Evolutionary conservation across 2,888 invertebrate species (phyloP).

Genomic region (Lordiphosa fenestrarum): DNA sequence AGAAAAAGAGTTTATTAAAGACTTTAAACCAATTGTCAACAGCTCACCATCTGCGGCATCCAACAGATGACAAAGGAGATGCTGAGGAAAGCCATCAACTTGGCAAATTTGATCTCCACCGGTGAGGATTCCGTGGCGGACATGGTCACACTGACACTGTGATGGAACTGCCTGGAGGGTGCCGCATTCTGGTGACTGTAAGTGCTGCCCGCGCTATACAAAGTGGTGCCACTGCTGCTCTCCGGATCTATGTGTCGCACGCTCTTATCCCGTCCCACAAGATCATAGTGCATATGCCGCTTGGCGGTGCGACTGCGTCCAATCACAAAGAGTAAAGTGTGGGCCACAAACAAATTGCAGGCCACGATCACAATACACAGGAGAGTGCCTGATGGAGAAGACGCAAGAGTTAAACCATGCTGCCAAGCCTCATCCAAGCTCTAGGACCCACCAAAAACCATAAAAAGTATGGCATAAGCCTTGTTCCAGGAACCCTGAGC

Average conservation of each 20-base stretch:
- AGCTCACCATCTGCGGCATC: constrained; percentile 91
- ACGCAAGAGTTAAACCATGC: background rate
- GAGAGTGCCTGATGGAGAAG: constrained; percentile 82
- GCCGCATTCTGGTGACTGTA: constrained; percentile 35
- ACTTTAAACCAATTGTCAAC: background rate
- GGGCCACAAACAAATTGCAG: constrained; percentile 91
- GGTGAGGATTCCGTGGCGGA: constrained; percentile 81
- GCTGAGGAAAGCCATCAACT: constrained; percentile 91
- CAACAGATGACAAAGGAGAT: constrained; percentile 91
- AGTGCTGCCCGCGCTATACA: constrained; percentile 41
- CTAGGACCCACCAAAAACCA: constrained; percentile 85
- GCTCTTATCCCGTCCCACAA: constrained; percentile 75
- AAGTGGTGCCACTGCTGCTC: constrained; percentile 74
- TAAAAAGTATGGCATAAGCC: constrained; percentile 88
- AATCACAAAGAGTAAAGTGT: constrained; percentile 83
- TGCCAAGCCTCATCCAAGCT: background rate
- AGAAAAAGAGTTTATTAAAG: background rate
- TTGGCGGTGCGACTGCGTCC: constrained; percentile 78
- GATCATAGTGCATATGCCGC: constrained; percentile 75
- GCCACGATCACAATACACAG: constrained; percentile 88
- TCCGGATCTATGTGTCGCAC: constrained; percentile 66
- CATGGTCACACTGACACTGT: constrained; percentile 76
- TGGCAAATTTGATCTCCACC: constrained; percentile 92
- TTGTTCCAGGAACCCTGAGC: constrained; percentile 85
- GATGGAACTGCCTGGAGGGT: constrained; percentile 59